A percentile compares a stretch with the other conserved stretches of the same genome.
These are phyloP conservation scores for Caenorhabditis doughertyi DNA, from an alignment of 2,888 invertebrate genomes.

Conservation along the genomic window DNA sequence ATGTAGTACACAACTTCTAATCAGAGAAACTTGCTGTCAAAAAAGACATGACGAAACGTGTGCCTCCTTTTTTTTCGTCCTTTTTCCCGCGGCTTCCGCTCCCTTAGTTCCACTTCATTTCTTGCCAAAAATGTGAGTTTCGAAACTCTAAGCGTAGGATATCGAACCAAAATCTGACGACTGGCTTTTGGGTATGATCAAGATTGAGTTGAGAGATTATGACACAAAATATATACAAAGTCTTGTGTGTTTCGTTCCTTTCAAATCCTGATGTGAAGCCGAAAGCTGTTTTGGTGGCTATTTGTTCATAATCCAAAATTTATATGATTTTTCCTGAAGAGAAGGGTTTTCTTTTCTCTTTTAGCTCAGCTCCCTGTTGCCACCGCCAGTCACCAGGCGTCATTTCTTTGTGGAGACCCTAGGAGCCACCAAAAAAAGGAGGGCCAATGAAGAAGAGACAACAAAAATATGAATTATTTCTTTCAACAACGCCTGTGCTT, in stretches of 20 bases:
- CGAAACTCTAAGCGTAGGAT: conserved; percentile 1
- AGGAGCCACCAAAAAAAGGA: conserved; percentile 21
- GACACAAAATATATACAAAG: conserved; percentile 34
- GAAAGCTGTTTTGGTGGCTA: conserved; percentile 25
- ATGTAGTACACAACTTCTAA: conserved; percentile 37
- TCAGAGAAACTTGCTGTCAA: conserved; percentile 34
- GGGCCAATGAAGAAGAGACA: conserved; percentile 24
- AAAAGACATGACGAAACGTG: conserved; percentile 44
- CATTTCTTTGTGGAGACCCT: conserved; percentile 16
- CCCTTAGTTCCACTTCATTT: conserved; percentile 53
- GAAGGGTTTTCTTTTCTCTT: conserved; percentile 29
- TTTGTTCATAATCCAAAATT: conserved; percentile 43
- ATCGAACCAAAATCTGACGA: conserved; percentile 17
- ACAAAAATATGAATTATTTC: conserved; percentile 53
- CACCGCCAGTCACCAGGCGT: conserved; percentile 40
- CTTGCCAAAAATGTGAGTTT: conserved; percentile 28
- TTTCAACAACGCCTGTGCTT: conserved; percentile 15
- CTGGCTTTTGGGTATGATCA: neutral
- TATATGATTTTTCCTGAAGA: conserved; percentile 20
- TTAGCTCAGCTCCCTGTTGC: conserved; percentile 19
- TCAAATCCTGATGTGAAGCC: conserved; percentile 37
- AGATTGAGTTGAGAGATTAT: conserved; percentile 57
- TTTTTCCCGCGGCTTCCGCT: conserved; percentile 42
- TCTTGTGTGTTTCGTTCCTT: conserved; percentile 14
- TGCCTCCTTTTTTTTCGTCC: conserved; percentile 16